phyloP scores from a whole-genome alignment of 1,140 invertebrate genomes.

The Formica exsecta region DNA sequence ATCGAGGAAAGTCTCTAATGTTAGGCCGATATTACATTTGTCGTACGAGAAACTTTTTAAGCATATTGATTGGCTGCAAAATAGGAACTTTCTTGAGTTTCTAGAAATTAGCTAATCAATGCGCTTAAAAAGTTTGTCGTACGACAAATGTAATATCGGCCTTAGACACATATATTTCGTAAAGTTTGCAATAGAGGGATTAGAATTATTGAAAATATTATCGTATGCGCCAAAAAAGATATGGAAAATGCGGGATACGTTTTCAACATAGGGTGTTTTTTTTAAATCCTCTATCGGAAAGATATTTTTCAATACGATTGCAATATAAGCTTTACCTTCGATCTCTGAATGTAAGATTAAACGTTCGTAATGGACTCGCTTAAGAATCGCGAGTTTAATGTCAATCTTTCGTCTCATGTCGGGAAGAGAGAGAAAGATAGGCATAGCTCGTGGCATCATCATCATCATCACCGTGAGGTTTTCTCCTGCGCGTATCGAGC shows the following conservation, averaged over 20 bases:
- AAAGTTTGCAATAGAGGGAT: neutral
- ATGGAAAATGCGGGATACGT: neutral
- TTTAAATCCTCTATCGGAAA: neutral
- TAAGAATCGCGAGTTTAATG: conserved; percentile 29
- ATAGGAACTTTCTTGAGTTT: too few species aligned
- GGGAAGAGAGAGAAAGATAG: too few species aligned
- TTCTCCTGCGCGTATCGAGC: conserved; percentile 78
- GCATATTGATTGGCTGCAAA: too few species aligned
- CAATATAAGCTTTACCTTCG: neutral
- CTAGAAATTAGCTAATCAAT: too few species aligned
- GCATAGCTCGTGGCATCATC: conserved; percentile 39
- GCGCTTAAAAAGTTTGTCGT: too few species aligned
- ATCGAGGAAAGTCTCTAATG: neutral
- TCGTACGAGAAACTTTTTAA: too few species aligned
- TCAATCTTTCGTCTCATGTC: conserved; percentile 25
- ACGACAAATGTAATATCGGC: too few species aligned
- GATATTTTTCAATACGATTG: too few species aligned
- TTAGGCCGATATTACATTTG: too few species aligned
- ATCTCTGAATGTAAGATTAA: neutral
- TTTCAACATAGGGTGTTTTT: too few species aligned
- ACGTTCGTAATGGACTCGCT: conserved; percentile 1
- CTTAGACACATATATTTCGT: neutral
- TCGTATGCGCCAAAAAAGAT: neutral
- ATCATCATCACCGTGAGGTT: conserved; percentile 63
- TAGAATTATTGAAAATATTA: neutral